Percentiles rank a stretch among this genome's conserved stretches.
phyloP scores from a whole-genome alignment of 30 jellyfish, hydroid and myxozoan species.

The Sanderia malayensis region DNA sequence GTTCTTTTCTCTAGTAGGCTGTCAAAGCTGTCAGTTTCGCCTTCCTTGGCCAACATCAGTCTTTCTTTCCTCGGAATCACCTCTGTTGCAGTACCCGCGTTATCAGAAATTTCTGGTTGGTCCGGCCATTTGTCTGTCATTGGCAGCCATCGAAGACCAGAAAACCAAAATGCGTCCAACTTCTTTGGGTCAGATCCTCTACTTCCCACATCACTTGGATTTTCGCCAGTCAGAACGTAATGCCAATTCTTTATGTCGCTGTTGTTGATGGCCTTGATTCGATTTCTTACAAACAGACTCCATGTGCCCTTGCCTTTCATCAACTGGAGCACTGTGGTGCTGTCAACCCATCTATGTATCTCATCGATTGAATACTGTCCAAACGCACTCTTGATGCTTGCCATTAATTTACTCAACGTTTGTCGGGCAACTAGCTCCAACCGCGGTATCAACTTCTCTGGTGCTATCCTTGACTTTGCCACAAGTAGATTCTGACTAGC shows the following conservation, averaged over 20 bases:
- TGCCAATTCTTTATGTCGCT: conserved; percentile 39
- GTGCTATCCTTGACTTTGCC: conserved; percentile 22
- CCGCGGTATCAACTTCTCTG: conserved; percentile 20
- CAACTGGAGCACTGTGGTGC: conserved; percentile 23
- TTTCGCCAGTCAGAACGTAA: conserved; percentile 41
- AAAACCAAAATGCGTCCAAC: conserved; percentile 36
- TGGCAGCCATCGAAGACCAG: conserved; percentile 42
- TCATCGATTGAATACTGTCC: conserved; percentile 18
- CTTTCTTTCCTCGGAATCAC: conserved; percentile 26
- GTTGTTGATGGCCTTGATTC: conserved; percentile 52
- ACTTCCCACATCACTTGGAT: conserved; percentile 58
- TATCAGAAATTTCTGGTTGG: conserved; percentile 20
- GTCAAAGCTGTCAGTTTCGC: conserved; percentile 6
- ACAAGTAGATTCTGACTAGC: conserved; percentile 17
- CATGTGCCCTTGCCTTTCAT: conserved; percentile 21
- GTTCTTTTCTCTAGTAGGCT: conserved; percentile 21
- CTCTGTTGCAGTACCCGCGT: conserved; percentile 28
- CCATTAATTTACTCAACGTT: conserved; percentile 14
- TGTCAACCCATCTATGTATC: conserved; percentile 35
- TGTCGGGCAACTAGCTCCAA: conserved; percentile 17
- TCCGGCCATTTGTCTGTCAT: conserved; percentile 16
- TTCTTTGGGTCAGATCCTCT: conserved; percentile 35
- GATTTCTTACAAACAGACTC: conserved; percentile 48
- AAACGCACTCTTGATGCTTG: conserved; percentile 11
- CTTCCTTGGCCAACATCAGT: conserved; percentile 1